Evolutionary conservation across 92 coral and sea anemone genomes (phyloP), one percentile per base, ranked within the genome.

Genomic region (Palythoa caribaeorum): DNA sequence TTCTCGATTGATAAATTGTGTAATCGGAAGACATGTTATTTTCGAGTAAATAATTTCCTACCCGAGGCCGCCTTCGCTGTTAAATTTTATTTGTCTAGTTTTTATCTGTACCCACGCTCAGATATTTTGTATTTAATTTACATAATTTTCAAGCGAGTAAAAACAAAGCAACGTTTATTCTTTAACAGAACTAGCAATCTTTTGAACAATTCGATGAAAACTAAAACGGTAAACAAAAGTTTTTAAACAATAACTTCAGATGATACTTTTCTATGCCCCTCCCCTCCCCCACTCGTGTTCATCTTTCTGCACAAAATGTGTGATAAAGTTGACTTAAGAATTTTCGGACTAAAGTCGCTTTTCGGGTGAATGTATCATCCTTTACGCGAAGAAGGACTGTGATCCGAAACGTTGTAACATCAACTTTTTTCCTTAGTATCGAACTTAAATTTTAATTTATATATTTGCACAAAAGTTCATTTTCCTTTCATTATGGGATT

Each of bases 101-200:
- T 76, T 76, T 20, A 48, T 48, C 16, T 76, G 15, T 47, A 50
- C 48, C 4, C 59, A 16, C 14, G 16, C 16, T 35, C 83, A 4
- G 13, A 21, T 77, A 7, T 16, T 54, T 48, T 52, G 19, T 65
- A 28, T 80, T n/a, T 35, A 80, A 68, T 65, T 40, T 77, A 5
- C 8, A 73, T 6, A 0, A 28, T 77, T 77, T 68, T 20, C 39
- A 44, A 35, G 44, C 66, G 44, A 81, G 86, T 51, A 39, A 20
- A 81, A 81, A 81, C 86, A 81, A 14, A 11, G 86, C 47, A 50
- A 65, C 62, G 66, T 50, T 81, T 80, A 38, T 52, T 81, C 76
- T 48, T n/a, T n/a, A 68, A 65, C 65, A 81, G 52, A 75, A 68
- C 48, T 40, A 48, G 5, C 28, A 28, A 39, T 28, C 55, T 14